A percentile compares a stretch with the other conserved stretches of the same genome.
Conservation (phyloP, 2,888 invertebrate species). For the Candidula unifasciata region DNA sequence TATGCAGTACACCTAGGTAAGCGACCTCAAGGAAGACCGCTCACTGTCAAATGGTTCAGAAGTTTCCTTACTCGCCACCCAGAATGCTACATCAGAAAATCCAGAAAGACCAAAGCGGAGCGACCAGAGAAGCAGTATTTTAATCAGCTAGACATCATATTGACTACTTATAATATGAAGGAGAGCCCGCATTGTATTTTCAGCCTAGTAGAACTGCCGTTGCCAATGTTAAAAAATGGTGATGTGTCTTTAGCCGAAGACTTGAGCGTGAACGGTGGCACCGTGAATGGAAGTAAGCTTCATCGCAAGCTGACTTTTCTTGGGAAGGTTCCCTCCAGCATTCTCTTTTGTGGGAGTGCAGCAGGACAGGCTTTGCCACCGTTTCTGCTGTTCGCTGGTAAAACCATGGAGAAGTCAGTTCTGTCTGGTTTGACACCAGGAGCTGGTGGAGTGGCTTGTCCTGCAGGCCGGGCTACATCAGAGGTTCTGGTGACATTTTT, state of each 20-base stretch:
- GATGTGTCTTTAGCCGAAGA: constrained; percentile 35
- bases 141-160: constrained; percentile 47
- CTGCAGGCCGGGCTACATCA: constrained; percentile 42
- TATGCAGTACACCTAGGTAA: constrained; percentile 52
- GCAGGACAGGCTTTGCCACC: constrained; percentile 50
- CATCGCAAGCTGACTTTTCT: constrained; percentile 31
- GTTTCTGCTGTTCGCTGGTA: constrained; percentile 49
- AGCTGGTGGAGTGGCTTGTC: constrained; percentile 41
- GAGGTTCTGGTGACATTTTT: constrained; percentile 48
- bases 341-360: constrained; percentile 53
- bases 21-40: constrained; percentile 44
- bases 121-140: constrained; percentile 49
- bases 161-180: constrained; percentile 45
- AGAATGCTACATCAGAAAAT: constrained; percentile 52
- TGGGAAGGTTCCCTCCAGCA: constrained; percentile 44
- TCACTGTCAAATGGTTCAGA: constrained; percentile 51
- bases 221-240: constrained; percentile 47
- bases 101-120: constrained; percentile 44
- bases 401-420: constrained; percentile 43
- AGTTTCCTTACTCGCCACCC: constrained; percentile 51
- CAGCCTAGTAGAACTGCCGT: constrained; percentile 43
- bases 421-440: constrained; percentile 46
- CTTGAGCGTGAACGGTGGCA: constrained; percentile 33
- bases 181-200: constrained; percentile 53
- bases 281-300: constrained; percentile 39